phyloP scores from a whole-genome alignment of 2,113 vertebrate species.

The Balaeniceps rex region DNA sequence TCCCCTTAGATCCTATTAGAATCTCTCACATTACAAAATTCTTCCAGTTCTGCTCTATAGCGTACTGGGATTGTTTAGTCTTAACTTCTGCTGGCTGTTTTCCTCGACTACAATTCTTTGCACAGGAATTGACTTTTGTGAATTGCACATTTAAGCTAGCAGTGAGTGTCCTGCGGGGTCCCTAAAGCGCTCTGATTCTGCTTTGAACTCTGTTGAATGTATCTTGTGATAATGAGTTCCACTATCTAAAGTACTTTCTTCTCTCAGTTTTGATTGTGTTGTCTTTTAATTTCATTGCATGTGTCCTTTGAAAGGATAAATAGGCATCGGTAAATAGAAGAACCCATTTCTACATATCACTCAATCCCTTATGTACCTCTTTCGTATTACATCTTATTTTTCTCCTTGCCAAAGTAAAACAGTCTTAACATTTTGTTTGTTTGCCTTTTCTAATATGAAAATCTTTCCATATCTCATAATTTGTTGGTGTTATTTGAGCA shows the following conservation, averaged over 20 bases:
- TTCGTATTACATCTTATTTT: conserved; percentile 16
- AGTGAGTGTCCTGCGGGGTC: background rate
- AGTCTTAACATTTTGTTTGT: conserved; percentile 6
- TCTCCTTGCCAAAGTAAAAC: background rate
- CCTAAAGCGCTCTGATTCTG: background rate
- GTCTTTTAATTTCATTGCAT: conserved; percentile 10
- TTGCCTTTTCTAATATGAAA: conserved; percentile 15
- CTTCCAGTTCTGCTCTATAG: background rate
- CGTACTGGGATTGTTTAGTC: background rate
- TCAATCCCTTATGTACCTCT: background rate
- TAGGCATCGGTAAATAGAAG: background rate
- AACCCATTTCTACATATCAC: background rate
- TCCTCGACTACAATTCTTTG: background rate
- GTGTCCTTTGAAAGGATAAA: conserved; percentile 17
- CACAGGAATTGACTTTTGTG: background rate
- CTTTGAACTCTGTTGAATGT: background rate
- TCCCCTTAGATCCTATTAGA: conserved; percentile 53
- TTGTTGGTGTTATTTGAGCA: conserved; percentile 2
- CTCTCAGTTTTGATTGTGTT: background rate
- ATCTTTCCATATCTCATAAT: background rate
- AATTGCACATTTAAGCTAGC: conserved; percentile 27
- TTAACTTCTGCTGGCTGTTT: conserved; percentile 37
- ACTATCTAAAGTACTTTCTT: background rate
- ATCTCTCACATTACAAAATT: conserved; percentile 24
- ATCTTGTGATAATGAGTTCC: background rate